Base-by-base conservation (phyloP, 2,888 invertebrate genomes). In the Eupithecia tripunctaria region DNA sequence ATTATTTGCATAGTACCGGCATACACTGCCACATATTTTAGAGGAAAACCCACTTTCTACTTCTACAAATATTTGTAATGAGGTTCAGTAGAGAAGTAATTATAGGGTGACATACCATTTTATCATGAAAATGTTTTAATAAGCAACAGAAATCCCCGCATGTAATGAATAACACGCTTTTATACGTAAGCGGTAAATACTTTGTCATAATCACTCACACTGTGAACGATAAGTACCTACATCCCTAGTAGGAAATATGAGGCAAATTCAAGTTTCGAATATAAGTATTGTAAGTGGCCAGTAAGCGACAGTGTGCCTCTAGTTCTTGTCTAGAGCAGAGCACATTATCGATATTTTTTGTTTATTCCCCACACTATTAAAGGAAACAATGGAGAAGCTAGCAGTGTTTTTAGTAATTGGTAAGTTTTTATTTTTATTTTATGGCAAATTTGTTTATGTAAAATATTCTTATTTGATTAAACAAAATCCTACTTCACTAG, bases 391-490 rank as follows among this genome's bases (percentile, higher is more conserved):
- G 90, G 81, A 84, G 63, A 85, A 85, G 73, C 36, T 86, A 18
- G 80, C 79, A 66, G 77, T 82, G 32, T 78, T 88, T 73, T 81
- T 89, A 67, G 77, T 88, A 72, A 69, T 89, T 36, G 89, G 90
- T 90, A 62, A 89, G 89, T 85, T 18, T 47, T 25, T 29, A 8
- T 12, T 36, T 32, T 62, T 21, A 2, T 8, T 56, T 21, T 47
- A 2, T n/a, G 5, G 14, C 25, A 25, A 3, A 14, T 25, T 56
- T 56, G 21, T 56, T 25, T 56, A 14, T 0, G 8, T 14, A 51
- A 21, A 51, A 21, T 47, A 47, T 47, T 43, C 43, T 2, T 43
- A n/a, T 0, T 43, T n/a, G 43, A 2, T 43, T 6, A 51, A 47
- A 51, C 21, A 51, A 51, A 56, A 25, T 5, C 56, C 56, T 5